Evolutionary conservation across 2,888 invertebrate genomes (phyloP), one percentile per base, ranked within the genome.

Genomic region (Hoplodrina ambigua): DNA sequence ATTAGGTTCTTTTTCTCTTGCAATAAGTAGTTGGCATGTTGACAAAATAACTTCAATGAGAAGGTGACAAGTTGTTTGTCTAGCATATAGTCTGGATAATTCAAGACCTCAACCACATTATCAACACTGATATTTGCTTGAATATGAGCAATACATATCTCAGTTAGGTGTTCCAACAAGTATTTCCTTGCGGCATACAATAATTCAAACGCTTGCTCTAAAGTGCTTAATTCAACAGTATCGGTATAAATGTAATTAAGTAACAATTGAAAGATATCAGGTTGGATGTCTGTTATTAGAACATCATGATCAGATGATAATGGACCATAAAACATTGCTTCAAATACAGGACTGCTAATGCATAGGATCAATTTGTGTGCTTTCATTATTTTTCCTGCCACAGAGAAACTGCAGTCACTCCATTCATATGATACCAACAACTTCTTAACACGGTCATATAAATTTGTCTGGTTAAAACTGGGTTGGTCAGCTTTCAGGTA

Each of bases 161-260:
- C 92, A 70, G 91, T 91, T 57, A 97, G 90, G 83, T 96, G 93
- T 73, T 96, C 95, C 52, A 97, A 86, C 85, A 97, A 92, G 89
- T 97, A 97, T 90, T 97, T 97, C 84, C 96, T 96, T 41, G 97
- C 96, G n/a, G 97, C 96, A 92, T 97, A 97, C 58, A 97, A 90
- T 72, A 97, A 89, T 81, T 96, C 96, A 95, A 96, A 97, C 49
- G 97, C 97, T 90, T 97, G 96, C 82, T 96, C 95, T 76, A 97
- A 93, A 53, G 94, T 95, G 57, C 90, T 87, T 78, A 97, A 94
- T 70, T 94, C 92, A 64, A 97, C 94, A 82, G 93, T 93, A 83
- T 97, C 97, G 52, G 96, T 97, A 86, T 97, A 97, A 81, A 97
- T 95, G 86, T 96, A 97, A 84, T 96, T 96, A 1, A 97, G 90